phyloP scores from a whole-genome alignment of 2,797 vertebrate genomes.

The Sciaenops ocellatus region DNA sequence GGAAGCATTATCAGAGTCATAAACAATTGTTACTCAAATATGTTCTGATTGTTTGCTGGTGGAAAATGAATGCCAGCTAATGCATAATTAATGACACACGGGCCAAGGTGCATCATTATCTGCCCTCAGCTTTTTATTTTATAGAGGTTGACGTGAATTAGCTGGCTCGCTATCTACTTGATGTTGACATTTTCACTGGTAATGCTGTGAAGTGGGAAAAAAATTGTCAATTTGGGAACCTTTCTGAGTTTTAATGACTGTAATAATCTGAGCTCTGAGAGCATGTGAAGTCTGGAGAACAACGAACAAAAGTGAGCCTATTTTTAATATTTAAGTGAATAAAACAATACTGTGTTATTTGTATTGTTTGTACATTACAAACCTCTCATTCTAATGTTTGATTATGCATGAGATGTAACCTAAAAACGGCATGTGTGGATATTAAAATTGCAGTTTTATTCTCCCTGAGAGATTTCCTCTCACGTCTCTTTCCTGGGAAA shows the following conservation, averaged over 20 bases:
- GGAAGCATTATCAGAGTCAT: slow-evolving; percentile 3
- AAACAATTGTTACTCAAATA: slow-evolving; percentile 26
- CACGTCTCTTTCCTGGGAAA: neutral
- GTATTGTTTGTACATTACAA: slow-evolving; percentile 4
- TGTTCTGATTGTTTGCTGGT: slow-evolving; percentile 33
- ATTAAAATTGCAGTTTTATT: neutral
- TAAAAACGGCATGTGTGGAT: neutral
- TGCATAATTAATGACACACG: slow-evolving; percentile 43
- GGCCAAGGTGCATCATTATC: slow-evolving; percentile 37
- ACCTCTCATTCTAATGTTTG: neutral
- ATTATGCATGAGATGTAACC: neutral
- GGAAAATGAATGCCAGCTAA: slow-evolving; percentile 38
- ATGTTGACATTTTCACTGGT: slow-evolving; percentile 33
- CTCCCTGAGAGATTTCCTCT: neutral
- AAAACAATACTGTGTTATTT: neutral
- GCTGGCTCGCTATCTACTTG: neutral
- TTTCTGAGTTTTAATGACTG: slow-evolving; percentile 22
- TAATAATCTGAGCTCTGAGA: slow-evolving; percentile 16
- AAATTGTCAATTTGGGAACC: slow-evolving; percentile 16
- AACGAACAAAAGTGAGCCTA: neutral
- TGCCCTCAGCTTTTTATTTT: slow-evolving; percentile 19
- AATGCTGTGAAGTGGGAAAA: neutral
- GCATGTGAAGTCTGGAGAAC: neutral
- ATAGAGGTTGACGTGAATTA: neutral
- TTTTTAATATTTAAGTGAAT: neutral